Evolutionary conservation across 1,140 invertebrate genomes (phyloP).

Genomic region (Lepidurus packardi): DNA sequence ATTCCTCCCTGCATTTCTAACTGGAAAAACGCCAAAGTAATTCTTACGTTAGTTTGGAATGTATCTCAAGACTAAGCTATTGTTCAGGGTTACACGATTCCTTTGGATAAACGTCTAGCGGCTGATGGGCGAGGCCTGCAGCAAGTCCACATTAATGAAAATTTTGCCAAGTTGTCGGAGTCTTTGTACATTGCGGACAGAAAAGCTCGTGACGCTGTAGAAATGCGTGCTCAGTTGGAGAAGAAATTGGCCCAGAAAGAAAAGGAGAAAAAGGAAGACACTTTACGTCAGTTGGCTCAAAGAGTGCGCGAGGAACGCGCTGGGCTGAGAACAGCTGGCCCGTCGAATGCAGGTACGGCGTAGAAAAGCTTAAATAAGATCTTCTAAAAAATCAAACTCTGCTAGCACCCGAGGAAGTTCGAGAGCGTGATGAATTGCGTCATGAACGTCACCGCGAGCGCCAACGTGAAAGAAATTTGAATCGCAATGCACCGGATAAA

Average conservation of each 20-base stretch:
- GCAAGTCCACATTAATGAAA: constrained; percentile 97
- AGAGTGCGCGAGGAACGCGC: constrained; percentile 92
- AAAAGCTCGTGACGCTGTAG: constrained; percentile 93
- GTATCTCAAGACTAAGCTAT: not conserved
- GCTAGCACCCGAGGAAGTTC: constrained; percentile 65
- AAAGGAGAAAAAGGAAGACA: constrained; percentile 97
- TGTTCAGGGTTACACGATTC: constrained; percentile 87
- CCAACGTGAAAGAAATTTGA: constrained; percentile 85
- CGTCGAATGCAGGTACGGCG: constrained; percentile 40
- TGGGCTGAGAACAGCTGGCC: constrained; percentile 56
- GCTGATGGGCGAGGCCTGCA: constrained; percentile 96
- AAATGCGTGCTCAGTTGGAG: constrained; percentile 90
- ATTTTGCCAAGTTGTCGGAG: constrained; percentile 97
- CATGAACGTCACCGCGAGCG: constrained; percentile 86
- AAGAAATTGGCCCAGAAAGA: constrained; percentile 95
- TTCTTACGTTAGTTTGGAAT: constrained; percentile 27
- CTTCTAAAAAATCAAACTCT: constrained; percentile 36
- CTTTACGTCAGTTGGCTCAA: constrained; percentile 84
- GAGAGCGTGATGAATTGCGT: constrained; percentile 83
- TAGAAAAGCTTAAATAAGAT: not conserved
- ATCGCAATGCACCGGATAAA: constrained; percentile 90
- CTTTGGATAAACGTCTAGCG: constrained; percentile 94
- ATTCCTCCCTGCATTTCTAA: constrained; percentile 99
- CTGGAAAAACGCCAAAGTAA: constrained; percentile 97
- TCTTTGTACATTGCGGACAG: constrained; percentile 96